Base-by-base conservation (phyloP, 2,797 vertebrate species). In the Myotis vivesi region DNA sequence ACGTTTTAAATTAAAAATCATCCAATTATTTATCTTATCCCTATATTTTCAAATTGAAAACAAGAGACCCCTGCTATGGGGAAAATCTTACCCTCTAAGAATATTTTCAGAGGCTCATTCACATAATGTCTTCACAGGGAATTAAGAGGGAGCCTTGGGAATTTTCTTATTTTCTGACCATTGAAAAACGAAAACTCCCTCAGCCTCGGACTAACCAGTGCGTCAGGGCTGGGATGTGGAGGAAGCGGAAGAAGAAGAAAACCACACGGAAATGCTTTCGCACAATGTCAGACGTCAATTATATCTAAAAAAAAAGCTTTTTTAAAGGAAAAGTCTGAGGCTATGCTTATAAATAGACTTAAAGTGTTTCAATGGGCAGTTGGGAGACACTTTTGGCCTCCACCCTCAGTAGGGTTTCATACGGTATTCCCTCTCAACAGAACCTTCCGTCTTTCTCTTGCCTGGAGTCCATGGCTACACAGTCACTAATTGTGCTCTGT, bases 131-230 rank as follows among this genome's bases (percentile, higher is more conserved):
- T 93, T 81, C 44, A 20, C 22, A 62, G 49, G 7, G 9, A 75
- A 85, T 64, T 53, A 79, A 25, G 28, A 87, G 55, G 23, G 20
- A 25, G 36, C 5, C 15, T 69, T 49, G 69, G 19, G 6, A 22
- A 72, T 62, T 38, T 86, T 87, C 84, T 79, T 79, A 44, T 53
- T 95, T 93, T 93, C 62, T 68, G 66, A 64, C 46, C 51, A 80
- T 1, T n/a, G 36, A 51, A 75, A 91, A 80, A 66, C 10, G 30
- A 36, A 80, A 83, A 68, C 30, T 69, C 25, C 30, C 16, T 25
- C 23, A 84, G 44, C 3, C 15, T 16, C 25, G 15, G 59, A 85
- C 30, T n/a, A 51, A 55, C 2, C 3, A 38, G 16, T 17, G 20
- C n/a, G 25, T 64, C 6, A 6, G 15, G 22, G 8, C 6, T 85